These are phyloP conservation scores for Ophioninae sp. DNA, from an alignment of 2,888 invertebrate genomes.

Conservation along the genomic window DNA sequence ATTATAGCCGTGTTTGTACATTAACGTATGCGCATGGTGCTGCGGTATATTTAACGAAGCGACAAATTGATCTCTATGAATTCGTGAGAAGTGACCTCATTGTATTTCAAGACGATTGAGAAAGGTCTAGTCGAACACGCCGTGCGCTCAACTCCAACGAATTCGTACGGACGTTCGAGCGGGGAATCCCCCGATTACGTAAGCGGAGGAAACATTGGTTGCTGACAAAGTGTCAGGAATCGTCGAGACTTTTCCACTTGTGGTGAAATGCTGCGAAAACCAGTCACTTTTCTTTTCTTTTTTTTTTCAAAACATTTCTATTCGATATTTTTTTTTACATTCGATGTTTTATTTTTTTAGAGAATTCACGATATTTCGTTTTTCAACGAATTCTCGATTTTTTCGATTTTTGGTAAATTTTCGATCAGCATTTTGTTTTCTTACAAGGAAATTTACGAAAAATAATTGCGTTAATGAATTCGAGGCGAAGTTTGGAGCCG, in stretches of 20 bases:
- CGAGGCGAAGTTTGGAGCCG: not conserved
- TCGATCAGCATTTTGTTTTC: not conserved
- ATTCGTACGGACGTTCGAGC: constrained; percentile 13
- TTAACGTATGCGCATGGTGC: not conserved
- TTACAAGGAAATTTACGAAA: not conserved
- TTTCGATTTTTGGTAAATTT: not conserved
- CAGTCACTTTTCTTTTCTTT: too few species aligned
- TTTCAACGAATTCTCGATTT: too few species aligned
- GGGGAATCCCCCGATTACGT: constrained; percentile 25
- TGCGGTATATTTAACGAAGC: not conserved
- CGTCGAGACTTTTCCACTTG: not conserved
- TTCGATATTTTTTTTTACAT: too few species aligned
- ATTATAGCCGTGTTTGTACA: constrained; percentile 8
- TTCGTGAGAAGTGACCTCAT: constrained; percentile 11
- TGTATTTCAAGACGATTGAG: constrained; percentile 7
- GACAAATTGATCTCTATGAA: constrained; percentile 8
- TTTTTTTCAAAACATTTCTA: too few species aligned
- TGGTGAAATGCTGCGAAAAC: not conserved
- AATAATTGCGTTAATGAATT: not conserved
- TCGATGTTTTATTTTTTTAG: too few species aligned
- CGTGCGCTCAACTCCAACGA: constrained; percentile 1
- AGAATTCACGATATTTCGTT: not conserved
- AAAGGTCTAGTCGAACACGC: constrained; percentile 8
- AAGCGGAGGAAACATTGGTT: constrained; percentile 13
- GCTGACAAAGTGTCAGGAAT: not conserved